Percentiles rank a stretch among this genome's conserved stretches.
These are phyloP conservation scores for Choloepus hoffmanni DNA, from an alignment of 2,113 vertebrate genomes.

Conservation along the genomic window DNA sequence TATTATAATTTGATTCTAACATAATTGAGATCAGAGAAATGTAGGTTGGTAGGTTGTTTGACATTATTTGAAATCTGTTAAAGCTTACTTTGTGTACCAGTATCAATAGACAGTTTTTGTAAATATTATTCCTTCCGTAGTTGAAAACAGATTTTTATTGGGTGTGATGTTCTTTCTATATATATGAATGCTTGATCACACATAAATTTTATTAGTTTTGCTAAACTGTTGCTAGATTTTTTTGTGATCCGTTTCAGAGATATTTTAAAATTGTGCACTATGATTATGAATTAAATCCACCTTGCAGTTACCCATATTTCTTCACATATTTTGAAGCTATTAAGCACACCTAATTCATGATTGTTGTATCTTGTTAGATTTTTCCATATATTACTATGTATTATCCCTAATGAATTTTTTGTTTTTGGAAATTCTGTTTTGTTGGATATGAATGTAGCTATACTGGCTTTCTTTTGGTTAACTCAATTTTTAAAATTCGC, in stretches of 20 bases:
- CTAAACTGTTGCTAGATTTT: background rate
- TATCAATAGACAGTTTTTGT: background rate
- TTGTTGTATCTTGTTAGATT: background rate
- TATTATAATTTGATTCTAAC: conserved; percentile 4
- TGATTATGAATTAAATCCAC: background rate
- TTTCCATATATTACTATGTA: background rate
- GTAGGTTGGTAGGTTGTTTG: background rate
- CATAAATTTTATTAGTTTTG: background rate
- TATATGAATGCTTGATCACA: background rate
- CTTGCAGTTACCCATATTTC: background rate
- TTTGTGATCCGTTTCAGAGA: background rate
- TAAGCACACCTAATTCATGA: background rate
- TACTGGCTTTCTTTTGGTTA: background rate
- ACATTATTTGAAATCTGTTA: background rate
- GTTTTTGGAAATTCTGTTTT: conserved; percentile 34
- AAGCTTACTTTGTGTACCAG: background rate
- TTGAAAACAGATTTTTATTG: background rate
- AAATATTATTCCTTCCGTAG: background rate
- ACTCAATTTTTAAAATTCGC: conserved; percentile 1
- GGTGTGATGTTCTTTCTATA: background rate
- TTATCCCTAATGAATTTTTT: background rate
- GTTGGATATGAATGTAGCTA: background rate
- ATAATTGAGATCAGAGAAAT: background rate
- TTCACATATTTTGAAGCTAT: background rate
- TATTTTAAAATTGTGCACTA: background rate